phyloP scores from a whole-genome alignment of 2,113 vertebrate species.

The Riparia riparia region DNA sequence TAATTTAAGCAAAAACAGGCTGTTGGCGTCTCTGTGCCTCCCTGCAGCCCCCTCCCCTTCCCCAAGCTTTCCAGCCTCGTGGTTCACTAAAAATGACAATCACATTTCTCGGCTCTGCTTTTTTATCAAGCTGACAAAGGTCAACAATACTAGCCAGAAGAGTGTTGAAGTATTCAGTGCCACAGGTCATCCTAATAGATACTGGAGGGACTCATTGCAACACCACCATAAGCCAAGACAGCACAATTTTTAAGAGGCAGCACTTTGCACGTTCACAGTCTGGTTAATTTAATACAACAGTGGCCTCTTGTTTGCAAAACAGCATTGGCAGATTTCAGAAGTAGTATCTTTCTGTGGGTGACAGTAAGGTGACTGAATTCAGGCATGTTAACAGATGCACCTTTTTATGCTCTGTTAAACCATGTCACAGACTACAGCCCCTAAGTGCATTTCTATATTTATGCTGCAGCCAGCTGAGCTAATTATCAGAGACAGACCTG shows the following conservation, averaged over 20 bases:
- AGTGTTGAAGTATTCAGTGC: conserved; percentile 74
- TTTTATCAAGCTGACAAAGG: conserved; percentile 88
- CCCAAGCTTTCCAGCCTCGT: conserved; percentile 28
- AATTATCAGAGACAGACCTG: conserved; percentile 76
- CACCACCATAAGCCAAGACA: conserved; percentile 60
- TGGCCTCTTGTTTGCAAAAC: conserved; percentile 73
- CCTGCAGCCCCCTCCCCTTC: conserved; percentile 34
- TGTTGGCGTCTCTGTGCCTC: conserved; percentile 8
- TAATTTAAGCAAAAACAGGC: conserved; percentile 63
- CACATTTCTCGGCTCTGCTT: conserved; percentile 59
- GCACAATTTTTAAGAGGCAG: conserved; percentile 70
- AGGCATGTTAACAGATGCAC: conserved; percentile 76
- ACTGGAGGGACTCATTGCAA: conserved; percentile 74
- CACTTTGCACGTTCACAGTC: conserved; percentile 65
- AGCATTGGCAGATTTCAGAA: conserved; percentile 57
- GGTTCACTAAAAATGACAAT: conserved; percentile 65
- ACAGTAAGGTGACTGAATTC: conserved; percentile 72
- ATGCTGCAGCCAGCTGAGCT: conserved; percentile 72
- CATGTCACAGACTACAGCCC: conserved; percentile 74
- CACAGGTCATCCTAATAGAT: conserved; percentile 82
- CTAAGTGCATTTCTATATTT: conserved; percentile 75
- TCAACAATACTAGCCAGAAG: conserved; percentile 85
- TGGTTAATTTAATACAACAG: conserved; percentile 75
- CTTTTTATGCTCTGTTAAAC: conserved; percentile 81
- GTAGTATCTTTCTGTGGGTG: conserved; percentile 67